Evolutionary conservation across 2,888 invertebrate genomes (phyloP).

Genomic region (Phasia obesa): DNA sequence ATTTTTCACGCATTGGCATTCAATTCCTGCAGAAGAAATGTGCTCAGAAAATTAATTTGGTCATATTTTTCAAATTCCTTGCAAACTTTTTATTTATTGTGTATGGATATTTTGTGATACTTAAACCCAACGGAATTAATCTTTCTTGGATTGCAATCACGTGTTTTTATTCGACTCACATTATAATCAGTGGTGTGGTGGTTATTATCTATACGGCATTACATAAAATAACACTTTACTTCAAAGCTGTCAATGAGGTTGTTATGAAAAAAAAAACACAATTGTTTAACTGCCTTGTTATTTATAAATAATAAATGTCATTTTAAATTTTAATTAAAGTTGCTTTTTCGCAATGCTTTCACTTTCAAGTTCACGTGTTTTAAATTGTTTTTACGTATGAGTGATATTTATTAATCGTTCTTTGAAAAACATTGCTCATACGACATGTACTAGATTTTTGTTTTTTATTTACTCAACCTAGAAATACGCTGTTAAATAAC

Average conservation of each 20-base stretch:
- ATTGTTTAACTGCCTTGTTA: neutral
- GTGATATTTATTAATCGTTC: constrained; percentile 16
- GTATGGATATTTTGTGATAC: constrained; percentile 72
- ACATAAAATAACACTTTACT: constrained; percentile 74
- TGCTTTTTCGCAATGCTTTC: neutral
- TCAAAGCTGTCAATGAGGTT: constrained; percentile 77
- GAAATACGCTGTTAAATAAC: too few relatives aligned
- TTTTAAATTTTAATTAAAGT: neutral
- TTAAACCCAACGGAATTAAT: constrained; percentile 52
- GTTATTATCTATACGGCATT: constrained; percentile 73
- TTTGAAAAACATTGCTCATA: constrained; percentile 26
- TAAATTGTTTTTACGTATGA: constrained; percentile 18
- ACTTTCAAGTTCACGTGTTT: neutral
- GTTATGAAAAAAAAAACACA: constrained; percentile 12
- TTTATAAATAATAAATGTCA: constrained; percentile 20
- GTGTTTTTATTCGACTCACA: constrained; percentile 77
- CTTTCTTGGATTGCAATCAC: constrained; percentile 70
- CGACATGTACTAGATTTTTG: neutral
- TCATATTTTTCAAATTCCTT: constrained; percentile 61
- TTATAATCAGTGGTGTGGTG: constrained; percentile 75
- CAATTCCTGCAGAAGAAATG: constrained; percentile 72
- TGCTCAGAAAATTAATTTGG: constrained; percentile 67
- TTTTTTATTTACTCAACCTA: too few relatives aligned
- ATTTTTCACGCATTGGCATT: constrained; percentile 74
- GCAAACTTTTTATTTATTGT: constrained; percentile 69